Base-by-base conservation (phyloP, 2,888 invertebrate species). In the Cephus rjabovi region DNA sequence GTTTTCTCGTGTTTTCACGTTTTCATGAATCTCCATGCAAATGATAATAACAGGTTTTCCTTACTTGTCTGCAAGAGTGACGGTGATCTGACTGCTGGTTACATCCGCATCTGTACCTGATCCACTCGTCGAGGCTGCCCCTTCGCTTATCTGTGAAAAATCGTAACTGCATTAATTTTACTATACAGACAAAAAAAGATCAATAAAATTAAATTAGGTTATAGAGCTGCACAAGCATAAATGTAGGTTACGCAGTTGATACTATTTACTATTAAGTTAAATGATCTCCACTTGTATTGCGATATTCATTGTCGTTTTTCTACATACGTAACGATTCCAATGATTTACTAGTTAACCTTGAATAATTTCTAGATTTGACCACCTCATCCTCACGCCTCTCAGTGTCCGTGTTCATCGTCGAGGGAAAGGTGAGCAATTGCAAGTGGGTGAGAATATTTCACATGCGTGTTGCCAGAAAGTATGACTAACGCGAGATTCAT, bases 51-150 rank as follows among this genome's bases (percentile, higher is more conserved):
- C 56, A 56, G 56, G 56, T 56, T 56, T 23, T 76, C 85, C 89
- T 89, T 79, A 90, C 90, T 89, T 90, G 85, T 89, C 89, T 80
- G 88, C 88, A 81, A 91, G 85, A 69, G 91, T 90, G 83, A 91
- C 90, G 80, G 90, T 91, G 81, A 91, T 90, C 83, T 91, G 90
- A 86, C 88, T 89, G 85, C 85, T 89, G 79, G 90, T 86, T 79
- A 87, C 86, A 84, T 90, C 89, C 86, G 90, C 90, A 80, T 87
- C 86, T 87, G 90, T 83, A 79, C 86, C 86, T 90, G 91, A 88
- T 88, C 92, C 87, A 89, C 92, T 90, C 82, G 92, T 92, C 81
- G 92, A 92, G 83, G 93, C 93, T 87, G 93, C 93, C 89, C 82
- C 83, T 78, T 90, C 90, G 80, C 86, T 89, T 85, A 90, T 89